Conservation (phyloP, 2,888 invertebrate species). For the Mythimna ferrago region DNA sequence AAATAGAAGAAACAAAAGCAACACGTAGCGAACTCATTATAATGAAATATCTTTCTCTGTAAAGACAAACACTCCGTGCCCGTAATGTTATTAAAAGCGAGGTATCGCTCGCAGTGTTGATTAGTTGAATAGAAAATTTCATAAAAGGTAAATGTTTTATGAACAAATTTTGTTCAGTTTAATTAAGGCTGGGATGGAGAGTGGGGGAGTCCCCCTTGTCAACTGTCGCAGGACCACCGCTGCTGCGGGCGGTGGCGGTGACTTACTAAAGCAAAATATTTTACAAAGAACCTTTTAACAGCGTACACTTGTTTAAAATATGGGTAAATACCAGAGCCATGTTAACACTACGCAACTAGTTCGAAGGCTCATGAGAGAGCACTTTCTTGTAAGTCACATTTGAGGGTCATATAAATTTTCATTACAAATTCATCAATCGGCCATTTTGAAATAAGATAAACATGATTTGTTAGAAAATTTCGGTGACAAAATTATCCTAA, state of each 20-base stretch:
- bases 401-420: background rate
- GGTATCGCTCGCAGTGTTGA: conserved; percentile 48
- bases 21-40: conserved; percentile 16
- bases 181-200: conserved; percentile 48
- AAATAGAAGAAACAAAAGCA: conserved; percentile 13
- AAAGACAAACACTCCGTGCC: conserved; percentile 33
- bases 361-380: background rate
- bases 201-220: conserved; percentile 29
- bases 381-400: background rate
- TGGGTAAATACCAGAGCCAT: conserved; percentile 29
- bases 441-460: background rate
- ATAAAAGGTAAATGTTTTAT: conserved; percentile 60
- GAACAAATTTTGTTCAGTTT: conserved; percentile 58
- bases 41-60: conserved; percentile 26
- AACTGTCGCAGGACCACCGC: conserved; percentile 43
- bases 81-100: conserved; percentile 26
- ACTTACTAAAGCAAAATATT: conserved; percentile 64
- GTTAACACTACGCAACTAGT: background rate
- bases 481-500: background rate
- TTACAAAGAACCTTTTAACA: conserved; percentile 62
- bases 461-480: background rate
- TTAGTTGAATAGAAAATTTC: conserved; percentile 58
- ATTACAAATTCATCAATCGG: background rate
- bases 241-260: conserved; percentile 23
- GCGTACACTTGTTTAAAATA: conserved; percentile 50